Percentiles rank a stretch among this genome's conserved stretches.
phyloP scores from a whole-genome alignment of 2,113 vertebrate genomes.

The Engystomops pustulosus region DNA sequence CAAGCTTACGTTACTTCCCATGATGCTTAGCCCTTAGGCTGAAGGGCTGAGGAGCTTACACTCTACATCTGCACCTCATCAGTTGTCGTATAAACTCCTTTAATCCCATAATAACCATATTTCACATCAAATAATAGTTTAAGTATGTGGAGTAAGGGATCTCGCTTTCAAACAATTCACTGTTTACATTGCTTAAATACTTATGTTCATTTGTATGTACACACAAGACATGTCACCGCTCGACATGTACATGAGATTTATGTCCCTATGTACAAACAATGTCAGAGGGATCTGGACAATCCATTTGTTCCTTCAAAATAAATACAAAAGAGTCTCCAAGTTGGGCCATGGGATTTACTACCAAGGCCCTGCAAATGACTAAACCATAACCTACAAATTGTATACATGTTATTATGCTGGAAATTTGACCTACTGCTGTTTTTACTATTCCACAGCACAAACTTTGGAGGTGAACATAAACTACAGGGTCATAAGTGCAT shows the following conservation, averaged over 20 bases:
- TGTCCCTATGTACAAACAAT: neutral
- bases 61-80: slow-evolving; percentile 41
- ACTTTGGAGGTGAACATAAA: neutral
- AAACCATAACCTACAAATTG: neutral
- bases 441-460: neutral
- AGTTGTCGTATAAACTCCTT: slow-evolving; percentile 39
- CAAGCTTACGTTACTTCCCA: slow-evolving; percentile 42
- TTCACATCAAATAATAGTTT: slow-evolving; percentile 41
- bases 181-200: slow-evolving; percentile 29
- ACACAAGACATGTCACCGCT: neutral
- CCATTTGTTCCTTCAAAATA: neutral
- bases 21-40: slow-evolving; percentile 25
- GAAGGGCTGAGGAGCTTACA: slow-evolving; percentile 34
- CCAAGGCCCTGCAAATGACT: neutral
- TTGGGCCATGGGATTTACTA: neutral
- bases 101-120: slow-evolving; percentile 50
- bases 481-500: neutral
- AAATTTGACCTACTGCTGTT: neutral
- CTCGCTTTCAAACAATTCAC: slow-evolving; percentile 13
- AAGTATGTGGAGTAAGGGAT: slow-evolving; percentile 20
- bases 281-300: neutral
- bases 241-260: neutral
- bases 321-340: neutral
- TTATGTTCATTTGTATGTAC: slow-evolving; percentile 12
- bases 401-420: neutral